A percentile compares a stretch with the other conserved stretches of the same genome.
Evolutionary conservation across 37 sponge, comb jelly and placozoan genomes (phyloP).

Genomic region (Halisarca cf. caerulea): DNA sequence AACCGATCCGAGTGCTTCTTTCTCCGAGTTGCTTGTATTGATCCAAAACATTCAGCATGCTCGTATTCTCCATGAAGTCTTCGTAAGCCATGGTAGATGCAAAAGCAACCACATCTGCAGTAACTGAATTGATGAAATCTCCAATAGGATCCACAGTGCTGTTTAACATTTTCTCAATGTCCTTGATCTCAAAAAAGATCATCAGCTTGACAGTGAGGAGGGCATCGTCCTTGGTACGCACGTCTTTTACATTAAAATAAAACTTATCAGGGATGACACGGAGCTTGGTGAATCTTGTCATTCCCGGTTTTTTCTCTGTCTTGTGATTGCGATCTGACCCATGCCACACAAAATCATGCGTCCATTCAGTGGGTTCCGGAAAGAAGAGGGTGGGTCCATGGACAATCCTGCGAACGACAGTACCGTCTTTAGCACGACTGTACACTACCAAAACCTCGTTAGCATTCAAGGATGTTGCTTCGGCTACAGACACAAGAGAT

Average conservation of each 20-base stretch:
- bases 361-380: constrained; percentile 84
- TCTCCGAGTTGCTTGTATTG: constrained; percentile 65
- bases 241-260: constrained; percentile 83
- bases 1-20: constrained; percentile 75
- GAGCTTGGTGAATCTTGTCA: constrained; percentile 71
- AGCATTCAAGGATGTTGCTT: constrained; percentile 75
- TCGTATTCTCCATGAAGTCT: constrained; percentile 83
- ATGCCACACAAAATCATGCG: constrained; percentile 89
- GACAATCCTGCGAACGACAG: constrained; percentile 63
- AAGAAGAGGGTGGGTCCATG: constrained; percentile 83
- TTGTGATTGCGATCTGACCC: constrained; percentile 84
- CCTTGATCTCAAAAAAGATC: constrained; percentile 86
- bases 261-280: constrained; percentile 93
- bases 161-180: constrained; percentile 80
- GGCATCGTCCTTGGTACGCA: constrained; percentile 90
- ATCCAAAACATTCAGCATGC: constrained; percentile 67
- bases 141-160: constrained; percentile 88
- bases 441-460: constrained; percentile 91
- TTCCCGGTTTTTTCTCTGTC: constrained; percentile 78
- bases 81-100: constrained; percentile 82
- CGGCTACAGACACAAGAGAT: constrained; percentile 33
- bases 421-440: constrained; percentile 50
- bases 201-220: constrained; percentile 85
- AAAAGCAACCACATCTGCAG: constrained; percentile 88
- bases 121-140: constrained; percentile 84